Base-by-base conservation (phyloP, 2,888 invertebrate species). In the Gymnocheta viridis region DNA sequence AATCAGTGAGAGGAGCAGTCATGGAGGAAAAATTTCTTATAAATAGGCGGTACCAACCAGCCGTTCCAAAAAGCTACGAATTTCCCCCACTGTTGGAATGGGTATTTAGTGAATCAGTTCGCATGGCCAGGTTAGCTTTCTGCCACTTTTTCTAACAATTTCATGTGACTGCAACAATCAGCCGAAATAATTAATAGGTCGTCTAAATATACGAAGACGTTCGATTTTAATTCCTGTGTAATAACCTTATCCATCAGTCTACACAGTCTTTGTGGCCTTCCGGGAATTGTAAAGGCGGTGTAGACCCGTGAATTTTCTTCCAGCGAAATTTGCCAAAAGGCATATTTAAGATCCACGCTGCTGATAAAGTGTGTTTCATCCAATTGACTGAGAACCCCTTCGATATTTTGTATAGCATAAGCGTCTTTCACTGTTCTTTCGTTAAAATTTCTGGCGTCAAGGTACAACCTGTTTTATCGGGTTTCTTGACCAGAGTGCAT, bases 341-440 rank as follows among this genome's bases (percentile, higher is more conserved):
- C 58, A 22, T 54, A 77, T 14, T 85, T 82, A 1, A 85, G 44
- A 12, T 85, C 85, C 81, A 89, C 88, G 4, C 76, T 72, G 0
- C 86, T 72, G 1, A 90, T 79, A n/a, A 86, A 86, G 32, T 87
- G 83, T 14, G 89, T 60, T 1, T 89, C 87, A 9, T 81, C 78
- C 7, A 62, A 14, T 27, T 56, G 82, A 6, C 82, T 62, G 41
- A 88, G 87, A 9, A 60, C 54, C 17, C 86, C 80, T n/a, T 58
- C 58, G 4, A 58, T 58, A 17, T 58, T 58, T 27, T 27, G 51
- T 2, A 51, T 51, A n/a, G n/a, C n/a, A n/a, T n/a, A n/a, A n/a
- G n/a, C n/a, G n/a, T n/a, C n/a, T n/a, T n/a, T n/a, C n/a, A n/a
- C n/a, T n/a, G n/a, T n/a, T n/a, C n/a, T 19, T 5, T 35, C 32